Base-by-base conservation (phyloP, 2,797 vertebrate genomes). In the Vultur gryphus region DNA sequence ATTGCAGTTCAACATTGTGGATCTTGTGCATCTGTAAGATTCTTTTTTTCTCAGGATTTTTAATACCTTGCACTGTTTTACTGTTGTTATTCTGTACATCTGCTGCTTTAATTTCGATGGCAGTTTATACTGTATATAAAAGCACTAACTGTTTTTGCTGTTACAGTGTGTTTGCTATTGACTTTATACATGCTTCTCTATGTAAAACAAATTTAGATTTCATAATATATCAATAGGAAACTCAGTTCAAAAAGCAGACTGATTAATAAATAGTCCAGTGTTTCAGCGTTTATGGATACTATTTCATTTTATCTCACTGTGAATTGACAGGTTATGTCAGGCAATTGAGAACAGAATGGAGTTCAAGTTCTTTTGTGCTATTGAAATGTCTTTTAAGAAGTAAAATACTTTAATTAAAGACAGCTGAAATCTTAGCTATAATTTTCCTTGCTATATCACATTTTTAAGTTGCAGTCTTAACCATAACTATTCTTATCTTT, bases 361-460 rank as follows among this genome's bases (percentile, higher is more conserved):
- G 48, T 89, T 90, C 58, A 77, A 75, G 46, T 91, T 95, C 64
- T 87, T 93, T 77, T 90, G 67, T 90, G 67, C 46, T 67, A 41
- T 15, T 71, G 52, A 64, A 92, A 61, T 33, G 20, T 77, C 51
- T 70, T 94, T 84, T 72, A 91, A 84, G 78, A 75, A 25, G 76
- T 86, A 84, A 87, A 92, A 87, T 90, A 79, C 33, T 86, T 95
- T 52, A 86, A 96, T 89, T 95, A 81, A 79, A 72, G 82, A 46
- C 57, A 91, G 48, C 39, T 93, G 85, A 94, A 91, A 76, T 66
- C 16, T 72, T 76, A 77, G 26, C n/a, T 95, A 48, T 82, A 48
- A 75, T 87, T 94, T 72, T 76, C 37, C 41, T 73, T 71, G 48
- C 51, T 73, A 11, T 67, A 54, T 82, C 58, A 87, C n/a, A 43